These are phyloP conservation scores for Struthidea cinerea DNA, from an alignment of 2,113 vertebrate species.

Conservation along the genomic window DNA sequence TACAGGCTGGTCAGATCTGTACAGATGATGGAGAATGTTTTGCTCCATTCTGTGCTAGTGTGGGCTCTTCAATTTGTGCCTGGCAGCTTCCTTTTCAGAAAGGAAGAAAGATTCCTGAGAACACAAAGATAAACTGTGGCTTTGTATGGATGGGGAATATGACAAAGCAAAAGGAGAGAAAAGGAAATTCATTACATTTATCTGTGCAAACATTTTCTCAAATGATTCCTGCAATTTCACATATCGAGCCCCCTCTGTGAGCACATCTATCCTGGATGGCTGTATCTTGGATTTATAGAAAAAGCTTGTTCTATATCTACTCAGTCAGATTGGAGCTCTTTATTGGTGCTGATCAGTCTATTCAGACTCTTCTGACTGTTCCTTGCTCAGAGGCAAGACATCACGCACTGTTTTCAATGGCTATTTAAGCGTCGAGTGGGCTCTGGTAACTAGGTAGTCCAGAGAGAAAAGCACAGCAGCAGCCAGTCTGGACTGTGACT, in stretches of 20 bases:
- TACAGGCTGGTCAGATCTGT: background rate
- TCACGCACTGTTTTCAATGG: background rate
- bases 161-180: background rate
- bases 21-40: slow-evolving; percentile 1
- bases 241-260: background rate
- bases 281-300: background rate
- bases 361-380: background rate
- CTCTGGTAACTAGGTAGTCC: background rate
- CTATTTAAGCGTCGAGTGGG: background rate
- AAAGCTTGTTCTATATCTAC: background rate
- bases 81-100: slow-evolving; percentile 3
- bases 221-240: background rate
- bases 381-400: background rate
- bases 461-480: background rate
- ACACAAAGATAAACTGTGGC: slow-evolving; percentile 4
- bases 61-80: slow-evolving; percentile 8
- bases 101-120: background rate
- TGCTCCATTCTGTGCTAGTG: background rate
- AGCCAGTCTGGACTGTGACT: background rate
- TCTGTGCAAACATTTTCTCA: background rate
- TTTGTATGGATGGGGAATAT: background rate
- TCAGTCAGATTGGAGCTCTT: background rate
- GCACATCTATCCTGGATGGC: background rate
- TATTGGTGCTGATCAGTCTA: background rate
- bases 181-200: slow-evolving; percentile 2